Evolutionary conservation across 2,797 vertebrate species (phyloP).

Genomic region (Poliocrania exsul): DNA sequence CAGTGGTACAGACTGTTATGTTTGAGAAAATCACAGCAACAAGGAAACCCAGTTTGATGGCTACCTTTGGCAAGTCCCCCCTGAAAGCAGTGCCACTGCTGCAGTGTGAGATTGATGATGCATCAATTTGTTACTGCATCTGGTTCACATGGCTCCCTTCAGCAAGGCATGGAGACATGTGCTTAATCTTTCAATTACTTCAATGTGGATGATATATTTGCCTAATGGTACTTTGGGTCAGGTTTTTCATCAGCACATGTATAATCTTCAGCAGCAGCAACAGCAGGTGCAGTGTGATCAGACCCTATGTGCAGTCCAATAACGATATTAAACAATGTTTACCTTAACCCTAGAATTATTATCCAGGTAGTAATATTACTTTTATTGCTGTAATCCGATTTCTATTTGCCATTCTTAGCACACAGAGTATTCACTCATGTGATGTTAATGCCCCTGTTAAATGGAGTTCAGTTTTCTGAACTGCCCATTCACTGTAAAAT

Average conservation of each 20-base stretch:
- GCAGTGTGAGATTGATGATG: background rate
- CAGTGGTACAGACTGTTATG: background rate
- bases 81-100: background rate
- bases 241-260: background rate
- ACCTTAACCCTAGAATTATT: background rate
- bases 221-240: background rate
- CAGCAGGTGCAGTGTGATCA: background rate
- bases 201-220: fast-evolving
- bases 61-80: background rate
- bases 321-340: background rate
- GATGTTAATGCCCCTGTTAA: background rate
- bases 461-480: background rate
- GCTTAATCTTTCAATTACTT: background rate
- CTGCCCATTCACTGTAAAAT: background rate
- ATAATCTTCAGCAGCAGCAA: background rate
- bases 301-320: background rate
- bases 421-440: background rate
- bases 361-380: background rate
- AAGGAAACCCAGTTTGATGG: background rate
- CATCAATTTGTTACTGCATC: background rate
- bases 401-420: background rate
- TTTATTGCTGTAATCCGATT: background rate
- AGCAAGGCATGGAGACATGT: background rate
- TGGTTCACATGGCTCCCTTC: background rate
- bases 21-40: background rate